A percentile compares a stretch with the other conserved stretches of the same genome.
These are phyloP conservation scores for Bradypodion ventrale DNA, from an alignment of 2,797 vertebrate species.

Conservation along the genomic window DNA sequence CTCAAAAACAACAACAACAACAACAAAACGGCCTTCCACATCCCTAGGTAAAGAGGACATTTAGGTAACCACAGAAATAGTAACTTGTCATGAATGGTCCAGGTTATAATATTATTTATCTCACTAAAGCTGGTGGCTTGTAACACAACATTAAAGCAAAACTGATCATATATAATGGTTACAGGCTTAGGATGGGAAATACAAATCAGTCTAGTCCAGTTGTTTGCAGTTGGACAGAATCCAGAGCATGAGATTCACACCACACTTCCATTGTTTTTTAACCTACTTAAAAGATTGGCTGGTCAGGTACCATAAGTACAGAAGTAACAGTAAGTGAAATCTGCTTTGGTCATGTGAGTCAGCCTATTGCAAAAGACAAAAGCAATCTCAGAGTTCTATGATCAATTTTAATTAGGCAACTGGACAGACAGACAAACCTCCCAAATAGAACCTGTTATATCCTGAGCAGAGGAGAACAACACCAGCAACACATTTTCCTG, in stretches of 20 bases:
- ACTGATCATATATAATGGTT: not conserved
- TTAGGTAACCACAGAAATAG: not conserved
- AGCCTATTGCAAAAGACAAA: not conserved
- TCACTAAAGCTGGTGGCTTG: not conserved
- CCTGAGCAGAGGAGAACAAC: not conserved
- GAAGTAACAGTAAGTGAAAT: not conserved
- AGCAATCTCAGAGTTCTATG: not conserved
- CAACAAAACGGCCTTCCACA: no score
- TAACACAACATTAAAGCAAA: not conserved
- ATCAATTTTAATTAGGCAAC: not conserved
- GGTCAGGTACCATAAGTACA: not conserved
- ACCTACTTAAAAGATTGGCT: not conserved
- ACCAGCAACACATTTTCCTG: not conserved
- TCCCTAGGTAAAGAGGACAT: not conserved
- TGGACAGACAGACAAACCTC: not conserved
- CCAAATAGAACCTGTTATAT: not conserved
- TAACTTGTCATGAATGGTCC: no score
- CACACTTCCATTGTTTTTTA: not conserved
- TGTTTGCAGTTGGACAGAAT: not conserved
- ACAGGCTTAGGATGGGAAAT: not conserved
- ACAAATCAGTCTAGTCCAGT: not conserved
- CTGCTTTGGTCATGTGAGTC: not conserved
- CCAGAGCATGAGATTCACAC: not conserved
- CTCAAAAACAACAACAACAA: no score
- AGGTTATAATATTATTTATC: not conserved